Conservation (phyloP, 2,797 vertebrate genomes). For the Urosaurus nigricauda region DNA sequence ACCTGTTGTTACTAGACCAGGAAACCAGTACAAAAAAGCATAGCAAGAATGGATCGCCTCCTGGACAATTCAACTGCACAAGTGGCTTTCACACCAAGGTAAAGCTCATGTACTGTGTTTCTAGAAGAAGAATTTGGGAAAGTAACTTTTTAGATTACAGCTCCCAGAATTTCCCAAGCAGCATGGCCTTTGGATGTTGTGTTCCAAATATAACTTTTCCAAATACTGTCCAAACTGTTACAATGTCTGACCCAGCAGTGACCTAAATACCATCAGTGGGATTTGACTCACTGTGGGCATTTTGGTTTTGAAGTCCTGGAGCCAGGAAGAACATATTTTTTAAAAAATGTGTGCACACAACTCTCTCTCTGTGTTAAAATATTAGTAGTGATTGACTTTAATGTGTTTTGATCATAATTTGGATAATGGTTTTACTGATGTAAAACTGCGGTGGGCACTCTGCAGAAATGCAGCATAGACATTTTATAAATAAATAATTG, state of each 20-base stretch:
- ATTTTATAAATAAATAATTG: slow-evolving; percentile 16
- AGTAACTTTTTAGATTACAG: not conserved
- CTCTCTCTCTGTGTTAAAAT: not conserved
- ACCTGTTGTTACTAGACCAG: not conserved
- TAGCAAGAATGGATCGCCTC: not conserved
- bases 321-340: not conserved
- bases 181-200: not conserved
- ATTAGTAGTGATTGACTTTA: not conserved
- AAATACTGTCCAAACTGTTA: not conserved
- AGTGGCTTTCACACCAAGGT: not conserved
- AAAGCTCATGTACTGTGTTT: not conserved
- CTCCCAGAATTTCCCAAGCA: not conserved
- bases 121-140: not conserved
- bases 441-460: not conserved
- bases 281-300: not conserved
- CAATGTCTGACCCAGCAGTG: not conserved
- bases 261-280: not conserved
- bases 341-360: too few relatives aligned
- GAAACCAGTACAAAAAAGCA: not conserved
- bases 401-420: not conserved
- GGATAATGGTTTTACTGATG: not conserved
- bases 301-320: not conserved
- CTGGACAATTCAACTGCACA: not conserved
- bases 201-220: not conserved
- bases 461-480: not conserved